Evolutionary conservation across 2,888 invertebrate genomes (phyloP).

Genomic region (Athetis lepigone): DNA sequence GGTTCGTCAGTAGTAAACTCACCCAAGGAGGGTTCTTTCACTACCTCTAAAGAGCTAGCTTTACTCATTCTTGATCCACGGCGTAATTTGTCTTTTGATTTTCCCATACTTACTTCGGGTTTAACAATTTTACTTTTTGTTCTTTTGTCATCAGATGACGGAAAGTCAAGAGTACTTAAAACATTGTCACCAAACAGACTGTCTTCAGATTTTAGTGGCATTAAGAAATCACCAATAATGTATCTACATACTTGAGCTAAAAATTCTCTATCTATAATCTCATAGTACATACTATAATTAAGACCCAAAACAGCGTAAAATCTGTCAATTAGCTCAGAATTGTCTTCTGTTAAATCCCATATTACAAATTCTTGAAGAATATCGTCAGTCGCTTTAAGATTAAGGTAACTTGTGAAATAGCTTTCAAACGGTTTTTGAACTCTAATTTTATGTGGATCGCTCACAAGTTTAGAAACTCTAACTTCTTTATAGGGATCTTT

Average conservation of each 20-base stretch:
- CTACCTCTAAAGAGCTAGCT: slow-evolving; percentile 71
- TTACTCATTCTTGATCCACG: slow-evolving; percentile 75
- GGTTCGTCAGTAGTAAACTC: slow-evolving; percentile 62
- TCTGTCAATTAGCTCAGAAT: slow-evolving; percentile 88
- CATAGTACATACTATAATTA: slow-evolving; percentile 91
- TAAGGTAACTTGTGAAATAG: slow-evolving; percentile 91
- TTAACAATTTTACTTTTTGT: slow-evolving; percentile 81
- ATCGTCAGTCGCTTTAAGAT: slow-evolving; percentile 82
- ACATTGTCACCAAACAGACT: slow-evolving; percentile 84
- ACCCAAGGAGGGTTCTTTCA: slow-evolving; percentile 72
- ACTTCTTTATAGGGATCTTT: slow-evolving; percentile 78
- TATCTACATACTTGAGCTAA: slow-evolving; percentile 87
- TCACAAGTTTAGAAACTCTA: slow-evolving; percentile 88
- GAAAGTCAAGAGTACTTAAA: slow-evolving; percentile 79
- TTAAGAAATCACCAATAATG: slow-evolving; percentile 81
- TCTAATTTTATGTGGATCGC: slow-evolving; percentile 85
- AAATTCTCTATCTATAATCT: slow-evolving; percentile 88
- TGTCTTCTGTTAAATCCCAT: slow-evolving; percentile 83
- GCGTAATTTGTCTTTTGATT: slow-evolving; percentile 77
- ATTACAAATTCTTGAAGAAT: slow-evolving; percentile 82
- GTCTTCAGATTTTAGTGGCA: slow-evolving; percentile 77
- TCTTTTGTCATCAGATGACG: slow-evolving; percentile 78
- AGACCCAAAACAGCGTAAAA: slow-evolving; percentile 91
- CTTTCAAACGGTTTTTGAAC: slow-evolving; percentile 83
- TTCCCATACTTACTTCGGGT: slow-evolving; percentile 73